Percentiles rank a stretch among this genome's conserved stretches.
These are phyloP conservation scores for Hemibagrus guttatus DNA, from an alignment of 2,797 vertebrate species.

Conservation along the genomic window DNA sequence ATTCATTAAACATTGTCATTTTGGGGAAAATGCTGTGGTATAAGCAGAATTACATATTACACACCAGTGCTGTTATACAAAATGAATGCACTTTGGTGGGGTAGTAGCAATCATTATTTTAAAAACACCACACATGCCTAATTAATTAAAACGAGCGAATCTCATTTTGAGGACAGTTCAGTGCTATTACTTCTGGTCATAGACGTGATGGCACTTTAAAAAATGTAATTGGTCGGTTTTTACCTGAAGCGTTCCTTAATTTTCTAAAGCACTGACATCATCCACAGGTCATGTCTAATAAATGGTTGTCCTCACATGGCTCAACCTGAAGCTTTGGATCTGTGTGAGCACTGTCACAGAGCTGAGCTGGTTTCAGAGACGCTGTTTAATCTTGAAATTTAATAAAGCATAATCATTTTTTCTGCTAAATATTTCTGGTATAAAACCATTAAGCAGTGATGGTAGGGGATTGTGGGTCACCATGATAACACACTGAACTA, in stretches of 20 bases:
- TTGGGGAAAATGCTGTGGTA: not conserved
- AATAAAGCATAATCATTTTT: not conserved
- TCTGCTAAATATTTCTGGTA: not conserved
- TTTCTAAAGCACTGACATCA: slow-evolving; percentile 51
- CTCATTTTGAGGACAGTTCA: not conserved
- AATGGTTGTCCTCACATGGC: slow-evolving; percentile 62
- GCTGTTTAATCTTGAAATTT: not conserved
- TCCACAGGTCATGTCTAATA: slow-evolving; percentile 62
- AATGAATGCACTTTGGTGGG: not conserved
- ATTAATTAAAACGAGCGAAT: not conserved
- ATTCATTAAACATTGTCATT: not conserved
- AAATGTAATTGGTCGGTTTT: not conserved
- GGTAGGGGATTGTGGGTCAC: not conserved
- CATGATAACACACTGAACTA: not conserved
- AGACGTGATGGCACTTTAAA: not conserved
- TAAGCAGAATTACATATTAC: not conserved
- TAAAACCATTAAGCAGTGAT: not conserved
- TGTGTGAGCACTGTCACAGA: not conserved
- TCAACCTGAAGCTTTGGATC: not conserved
- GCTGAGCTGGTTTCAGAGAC: not conserved
- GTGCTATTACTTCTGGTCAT: not conserved
- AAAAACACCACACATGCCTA: not conserved
- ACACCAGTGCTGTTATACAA: not conserved
- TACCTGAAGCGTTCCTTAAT: not conserved
- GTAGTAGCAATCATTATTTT: not conserved